Conservation (phyloP, 2,113 vertebrate species). For the Origma solitaria region DNA sequence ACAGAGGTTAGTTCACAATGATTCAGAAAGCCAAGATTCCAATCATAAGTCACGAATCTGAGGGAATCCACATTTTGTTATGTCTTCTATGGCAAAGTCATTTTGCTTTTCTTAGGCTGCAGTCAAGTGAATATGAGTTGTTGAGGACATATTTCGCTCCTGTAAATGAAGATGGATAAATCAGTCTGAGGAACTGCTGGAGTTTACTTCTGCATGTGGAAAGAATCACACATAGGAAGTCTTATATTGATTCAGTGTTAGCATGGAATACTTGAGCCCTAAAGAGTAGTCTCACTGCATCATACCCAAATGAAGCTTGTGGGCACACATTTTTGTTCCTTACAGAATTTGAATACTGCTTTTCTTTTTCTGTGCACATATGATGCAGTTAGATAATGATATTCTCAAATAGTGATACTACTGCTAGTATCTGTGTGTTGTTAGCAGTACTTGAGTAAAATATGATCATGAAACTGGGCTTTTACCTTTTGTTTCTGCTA, state of each 20-base stretch:
- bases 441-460: neutral
- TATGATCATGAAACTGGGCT: neutral
- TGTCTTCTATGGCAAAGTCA: neutral
- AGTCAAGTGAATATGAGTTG: neutral
- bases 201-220: neutral
- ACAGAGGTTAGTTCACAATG: neutral
- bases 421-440: neutral
- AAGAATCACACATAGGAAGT: neutral
- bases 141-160: neutral
- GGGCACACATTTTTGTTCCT: neutral
- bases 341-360: neutral
- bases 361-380: neutral
- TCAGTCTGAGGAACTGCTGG: neutral
- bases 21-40: neutral
- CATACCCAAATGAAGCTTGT: neutral
- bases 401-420: neutral
- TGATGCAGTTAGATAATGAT: neutral
- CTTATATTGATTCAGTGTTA: neutral
- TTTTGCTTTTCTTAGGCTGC: neutral
- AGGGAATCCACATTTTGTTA: neutral
- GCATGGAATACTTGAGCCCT: neutral
- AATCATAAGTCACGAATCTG: neutral
- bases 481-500: neutral
- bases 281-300: neutral
- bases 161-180: neutral